phyloP scores from a whole-genome alignment of 2,113 vertebrate species.

The Miniopterus natalensis region DNA sequence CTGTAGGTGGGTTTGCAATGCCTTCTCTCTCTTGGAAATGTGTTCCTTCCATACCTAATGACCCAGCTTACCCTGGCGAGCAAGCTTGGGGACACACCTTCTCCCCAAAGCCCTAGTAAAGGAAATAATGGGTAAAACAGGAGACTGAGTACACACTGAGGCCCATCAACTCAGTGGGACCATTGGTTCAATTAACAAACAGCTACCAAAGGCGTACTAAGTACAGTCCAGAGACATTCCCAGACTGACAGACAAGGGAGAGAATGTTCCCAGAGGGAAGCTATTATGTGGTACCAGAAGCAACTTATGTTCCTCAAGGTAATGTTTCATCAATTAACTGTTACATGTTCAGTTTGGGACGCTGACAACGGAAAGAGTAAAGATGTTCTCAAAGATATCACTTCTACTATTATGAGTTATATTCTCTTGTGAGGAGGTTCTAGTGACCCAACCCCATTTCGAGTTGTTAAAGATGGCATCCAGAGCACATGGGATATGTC shows the following conservation, averaged over 20 bases:
- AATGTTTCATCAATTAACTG: background rate
- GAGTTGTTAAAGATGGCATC: background rate
- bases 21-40: background rate
- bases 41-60: background rate
- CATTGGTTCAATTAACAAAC: conserved; percentile 62
- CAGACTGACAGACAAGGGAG: background rate
- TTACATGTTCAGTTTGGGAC: background rate
- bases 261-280: conserved; percentile 57
- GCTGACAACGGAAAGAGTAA: background rate
- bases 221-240: background rate
- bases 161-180: background rate
- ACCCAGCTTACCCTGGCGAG: background rate
- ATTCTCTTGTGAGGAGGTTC: background rate
- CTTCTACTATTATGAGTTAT: background rate
- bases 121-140: conserved; percentile 8
- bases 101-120: background rate
- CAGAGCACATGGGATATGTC: background rate
- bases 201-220: conserved; percentile 56
- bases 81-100: background rate
- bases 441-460: background rate
- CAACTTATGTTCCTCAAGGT: background rate
- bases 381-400: background rate
- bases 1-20: background rate
- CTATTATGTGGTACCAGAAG: background rate
- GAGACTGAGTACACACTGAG: background rate